A percentile compares a stretch with the other conserved stretches of the same genome.
Evolutionary conservation across 2,888 invertebrate species (phyloP).

Genomic region (Deroplatys truncata): DNA sequence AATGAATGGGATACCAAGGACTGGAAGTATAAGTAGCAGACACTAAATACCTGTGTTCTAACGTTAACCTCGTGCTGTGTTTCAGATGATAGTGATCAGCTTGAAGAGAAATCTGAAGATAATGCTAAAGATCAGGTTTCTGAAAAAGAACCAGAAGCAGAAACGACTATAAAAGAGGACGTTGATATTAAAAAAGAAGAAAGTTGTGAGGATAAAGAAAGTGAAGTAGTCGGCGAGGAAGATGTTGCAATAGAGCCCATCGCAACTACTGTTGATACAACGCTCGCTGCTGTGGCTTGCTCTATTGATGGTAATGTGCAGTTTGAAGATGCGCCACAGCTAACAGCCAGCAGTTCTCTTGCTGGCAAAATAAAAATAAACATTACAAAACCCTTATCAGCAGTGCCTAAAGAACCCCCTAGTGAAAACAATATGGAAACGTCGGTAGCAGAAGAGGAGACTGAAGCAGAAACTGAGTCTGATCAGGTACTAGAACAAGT

Average conservation of each 20-base stretch:
- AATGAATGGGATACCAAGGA: too few relatives aligned
- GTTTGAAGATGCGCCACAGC: conserved; percentile 52
- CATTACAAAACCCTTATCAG: conserved; percentile 63
- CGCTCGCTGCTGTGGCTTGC: conserved; percentile 55
- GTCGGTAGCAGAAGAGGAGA: conserved; percentile 36
- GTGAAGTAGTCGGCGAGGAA: conserved; percentile 17
- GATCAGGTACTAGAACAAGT: neutral
- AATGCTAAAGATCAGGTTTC: neutral
- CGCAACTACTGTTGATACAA: conserved; percentile 47
- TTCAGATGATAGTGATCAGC: conserved; percentile 41
- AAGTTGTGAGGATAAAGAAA: neutral
- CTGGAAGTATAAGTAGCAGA: too few relatives aligned
- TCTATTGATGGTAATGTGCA: conserved; percentile 78
- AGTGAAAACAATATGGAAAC: conserved; percentile 40
- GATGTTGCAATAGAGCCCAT: neutral
- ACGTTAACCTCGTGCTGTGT: neutral
- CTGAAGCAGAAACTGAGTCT: neutral
- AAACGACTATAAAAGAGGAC: neutral
- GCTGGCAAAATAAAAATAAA: conserved; percentile 72
- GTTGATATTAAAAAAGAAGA: neutral
- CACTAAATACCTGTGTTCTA: too few relatives aligned
- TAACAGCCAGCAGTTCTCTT: conserved; percentile 43
- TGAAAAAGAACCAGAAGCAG: neutral
- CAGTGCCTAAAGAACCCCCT: conserved; percentile 32
- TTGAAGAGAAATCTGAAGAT: neutral